Evolutionary conservation across 2,888 invertebrate species (phyloP).

Genomic region (Cantharis rustica): DNA sequence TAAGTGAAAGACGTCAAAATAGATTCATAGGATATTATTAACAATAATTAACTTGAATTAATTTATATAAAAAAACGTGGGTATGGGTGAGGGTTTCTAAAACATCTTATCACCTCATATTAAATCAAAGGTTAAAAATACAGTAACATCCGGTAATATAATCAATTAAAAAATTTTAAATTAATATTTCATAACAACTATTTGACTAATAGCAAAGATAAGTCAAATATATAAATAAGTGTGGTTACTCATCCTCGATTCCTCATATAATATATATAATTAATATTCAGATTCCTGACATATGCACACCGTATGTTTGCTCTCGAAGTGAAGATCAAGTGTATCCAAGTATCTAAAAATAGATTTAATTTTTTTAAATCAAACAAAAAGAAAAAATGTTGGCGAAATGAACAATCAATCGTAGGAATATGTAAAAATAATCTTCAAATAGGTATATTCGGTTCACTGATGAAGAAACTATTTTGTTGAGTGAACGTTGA

Average conservation of each 20-base stretch:
- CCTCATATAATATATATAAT: not conserved
- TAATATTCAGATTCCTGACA: not conserved
- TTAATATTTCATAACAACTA: not conserved
- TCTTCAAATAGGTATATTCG: not conserved
- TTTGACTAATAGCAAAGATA: not conserved
- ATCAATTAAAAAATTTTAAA: not conserved
- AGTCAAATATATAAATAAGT: not conserved
- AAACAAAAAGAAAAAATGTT: not conserved
- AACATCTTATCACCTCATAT: too few relatives aligned
- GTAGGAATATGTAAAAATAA: not conserved
- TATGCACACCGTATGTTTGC: not conserved
- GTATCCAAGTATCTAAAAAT: not conserved
- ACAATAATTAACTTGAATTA: too few relatives aligned
- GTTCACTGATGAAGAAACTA: not conserved
- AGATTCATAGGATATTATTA: too few relatives aligned
- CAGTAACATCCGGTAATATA: not conserved
- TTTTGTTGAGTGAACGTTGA: not conserved
- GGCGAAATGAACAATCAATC: not conserved
- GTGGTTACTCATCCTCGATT: not conserved
- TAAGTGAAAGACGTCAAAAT: too few relatives aligned
- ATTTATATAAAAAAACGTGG: too few relatives aligned
- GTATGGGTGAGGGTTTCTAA: too few relatives aligned
- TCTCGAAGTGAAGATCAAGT: not conserved
- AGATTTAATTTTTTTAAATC: too few relatives aligned
- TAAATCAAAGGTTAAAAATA: not conserved